phyloP scores from a whole-genome alignment of 1,140 invertebrate species.

The Pristionchus pacificus region DNA sequence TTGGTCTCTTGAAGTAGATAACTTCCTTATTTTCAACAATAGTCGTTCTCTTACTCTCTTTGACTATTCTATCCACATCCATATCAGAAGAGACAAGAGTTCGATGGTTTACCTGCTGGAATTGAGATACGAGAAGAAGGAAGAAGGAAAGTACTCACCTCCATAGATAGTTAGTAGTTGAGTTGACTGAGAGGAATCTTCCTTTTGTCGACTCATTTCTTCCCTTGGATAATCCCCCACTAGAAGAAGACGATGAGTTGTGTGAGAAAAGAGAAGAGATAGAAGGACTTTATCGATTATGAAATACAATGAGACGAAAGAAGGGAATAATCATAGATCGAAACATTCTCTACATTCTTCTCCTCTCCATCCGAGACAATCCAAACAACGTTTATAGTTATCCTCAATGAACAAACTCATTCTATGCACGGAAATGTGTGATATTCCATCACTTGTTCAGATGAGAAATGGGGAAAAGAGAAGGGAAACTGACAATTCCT shows the following conservation, averaged over 20 bases:
- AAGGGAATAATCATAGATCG: conserved; percentile 20
- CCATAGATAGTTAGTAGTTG: too few species aligned
- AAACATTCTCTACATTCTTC: conserved; percentile 34
- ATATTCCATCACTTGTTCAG: not conserved
- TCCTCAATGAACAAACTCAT: not conserved
- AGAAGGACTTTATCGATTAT: too few species aligned
- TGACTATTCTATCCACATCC: not conserved
- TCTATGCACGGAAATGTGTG: not conserved
- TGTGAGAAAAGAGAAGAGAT: too few species aligned
- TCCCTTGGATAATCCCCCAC: not conserved
- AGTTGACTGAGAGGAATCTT: too few species aligned
- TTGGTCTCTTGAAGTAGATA: not conserved
- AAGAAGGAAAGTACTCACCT: not conserved
- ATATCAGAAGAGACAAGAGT: not conserved
- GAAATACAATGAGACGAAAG: not conserved
- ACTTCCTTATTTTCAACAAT: not conserved
- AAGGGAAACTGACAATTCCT: conserved; percentile 33
- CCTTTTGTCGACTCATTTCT: too few species aligned
- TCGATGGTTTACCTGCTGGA: not conserved
- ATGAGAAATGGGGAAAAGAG: too few species aligned
- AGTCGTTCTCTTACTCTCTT: not conserved
- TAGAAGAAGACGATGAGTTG: too few species aligned
- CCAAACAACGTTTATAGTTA: conserved; percentile 21
- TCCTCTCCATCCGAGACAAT: conserved; percentile 34
- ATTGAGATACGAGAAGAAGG: not conserved